Conservation (phyloP, 2,113 vertebrate species). For the Macquaria ambigua region DNA sequence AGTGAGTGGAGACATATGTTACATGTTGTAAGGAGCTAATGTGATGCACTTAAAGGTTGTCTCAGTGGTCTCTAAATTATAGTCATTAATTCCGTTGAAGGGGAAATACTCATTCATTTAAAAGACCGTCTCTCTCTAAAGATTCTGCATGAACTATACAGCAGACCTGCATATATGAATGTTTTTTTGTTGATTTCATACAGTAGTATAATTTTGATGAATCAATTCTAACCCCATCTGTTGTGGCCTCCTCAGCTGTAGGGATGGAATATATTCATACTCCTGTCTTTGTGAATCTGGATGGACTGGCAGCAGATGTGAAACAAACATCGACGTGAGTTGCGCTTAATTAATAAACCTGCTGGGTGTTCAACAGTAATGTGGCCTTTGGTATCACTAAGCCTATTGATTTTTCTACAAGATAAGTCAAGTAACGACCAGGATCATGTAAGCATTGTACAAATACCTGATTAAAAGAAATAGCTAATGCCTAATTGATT, state of each 20-base stretch:
- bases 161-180: slow-evolving; percentile 1
- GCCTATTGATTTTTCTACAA: slow-evolving; percentile 65
- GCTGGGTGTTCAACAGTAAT: slow-evolving; percentile 25
- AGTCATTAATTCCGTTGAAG: slow-evolving; percentile 80
- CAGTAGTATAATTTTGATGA: neutral
- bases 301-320: slow-evolving; percentile 86
- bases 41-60: slow-evolving; percentile 77
- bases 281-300: slow-evolving; percentile 84
- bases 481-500: slow-evolving; percentile 79
- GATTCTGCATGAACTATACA: slow-evolving; percentile 12
- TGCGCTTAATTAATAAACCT: slow-evolving; percentile 52
- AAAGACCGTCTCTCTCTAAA: slow-evolving; percentile 21
- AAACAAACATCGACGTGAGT: slow-evolving; percentile 88
- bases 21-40: slow-evolving; percentile 76
- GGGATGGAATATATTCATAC: slow-evolving; percentile 82
- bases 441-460: slow-evolving; percentile 74
- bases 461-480: slow-evolving; percentile 80
- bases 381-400: slow-evolving; percentile 68
- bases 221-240: slow-evolving; percentile 40
- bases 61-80: slow-evolving; percentile 78
- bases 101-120: slow-evolving; percentile 74
- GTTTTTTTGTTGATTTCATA: slow-evolving; percentile 11
- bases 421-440: slow-evolving; percentile 57
- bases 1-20: slow-evolving; percentile 69
- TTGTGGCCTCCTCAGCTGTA: slow-evolving; percentile 83